Evolutionary conservation across 2,888 invertebrate genomes (phyloP).

Genomic region (Tachystola acroxantha): DNA sequence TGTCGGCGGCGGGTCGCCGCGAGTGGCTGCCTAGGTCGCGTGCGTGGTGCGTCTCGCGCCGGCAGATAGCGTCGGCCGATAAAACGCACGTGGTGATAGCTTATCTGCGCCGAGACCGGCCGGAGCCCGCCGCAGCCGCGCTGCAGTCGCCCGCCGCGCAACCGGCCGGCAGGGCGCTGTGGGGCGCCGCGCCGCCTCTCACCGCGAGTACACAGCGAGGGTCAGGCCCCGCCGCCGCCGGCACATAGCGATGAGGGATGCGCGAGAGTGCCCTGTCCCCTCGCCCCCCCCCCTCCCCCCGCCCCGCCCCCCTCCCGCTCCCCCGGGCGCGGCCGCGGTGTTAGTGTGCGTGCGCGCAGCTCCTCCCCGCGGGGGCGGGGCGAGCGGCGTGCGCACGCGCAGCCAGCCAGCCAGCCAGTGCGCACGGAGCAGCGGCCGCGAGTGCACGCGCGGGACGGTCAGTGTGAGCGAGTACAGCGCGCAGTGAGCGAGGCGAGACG

Average conservation of each 20-base stretch:
- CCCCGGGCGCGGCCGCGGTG: background rate
- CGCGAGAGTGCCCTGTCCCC: too few species aligned
- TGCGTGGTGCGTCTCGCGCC: too few species aligned
- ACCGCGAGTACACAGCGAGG: too few species aligned
- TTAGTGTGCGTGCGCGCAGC: too few species aligned
- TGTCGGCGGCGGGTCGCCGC: too few species aligned
- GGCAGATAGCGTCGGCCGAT: slow-evolving; percentile 13
- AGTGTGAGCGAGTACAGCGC: slow-evolving; percentile 17
- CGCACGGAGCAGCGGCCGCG: slow-evolving; percentile 21
- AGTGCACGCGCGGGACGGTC: slow-evolving; percentile 23
- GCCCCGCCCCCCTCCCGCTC: too few species aligned
- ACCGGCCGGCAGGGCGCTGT: slow-evolving; percentile 6
- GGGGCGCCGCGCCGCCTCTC: slow-evolving; percentile 14
- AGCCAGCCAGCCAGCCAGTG: slow-evolving; percentile 20
- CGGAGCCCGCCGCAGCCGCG: slow-evolving; percentile 18
- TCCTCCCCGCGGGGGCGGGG: slow-evolving; percentile 15
- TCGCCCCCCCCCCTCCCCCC: too few species aligned
- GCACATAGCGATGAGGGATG: too few species aligned
- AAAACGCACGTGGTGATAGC: slow-evolving; percentile 21
- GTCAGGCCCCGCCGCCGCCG: slow-evolving; percentile 12
- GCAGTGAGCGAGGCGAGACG: slow-evolving; percentile 59
- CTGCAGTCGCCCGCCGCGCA: slow-evolving; percentile 6
- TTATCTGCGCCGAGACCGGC: slow-evolving; percentile 18
- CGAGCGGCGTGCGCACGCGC: slow-evolving; percentile 14
- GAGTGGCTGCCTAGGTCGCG: too few species aligned